These are phyloP conservation scores for Ooceraea biroi DNA, from an alignment of 1,140 invertebrate genomes.

Conservation along the genomic window DNA sequence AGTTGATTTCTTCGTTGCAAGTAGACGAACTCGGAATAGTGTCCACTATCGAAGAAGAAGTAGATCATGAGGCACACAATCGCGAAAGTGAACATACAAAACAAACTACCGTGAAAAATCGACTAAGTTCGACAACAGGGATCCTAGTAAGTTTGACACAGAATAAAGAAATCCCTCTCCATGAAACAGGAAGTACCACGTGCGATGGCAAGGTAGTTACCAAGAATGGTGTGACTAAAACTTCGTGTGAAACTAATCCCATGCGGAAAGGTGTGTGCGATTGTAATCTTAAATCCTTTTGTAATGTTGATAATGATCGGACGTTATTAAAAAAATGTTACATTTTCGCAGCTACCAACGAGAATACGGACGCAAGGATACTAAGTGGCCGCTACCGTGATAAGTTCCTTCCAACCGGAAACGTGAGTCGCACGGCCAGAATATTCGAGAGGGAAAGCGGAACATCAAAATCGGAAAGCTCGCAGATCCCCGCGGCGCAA, in stretches of 20 bases:
- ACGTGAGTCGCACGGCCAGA: constrained; percentile 83
- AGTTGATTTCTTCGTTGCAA: constrained; percentile 64
- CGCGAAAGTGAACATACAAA: constrained; percentile 15
- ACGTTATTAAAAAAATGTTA: neutral
- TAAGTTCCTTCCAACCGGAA: constrained; percentile 81
- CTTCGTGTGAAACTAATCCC: constrained; percentile 70
- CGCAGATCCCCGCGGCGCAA: constrained; percentile 53
- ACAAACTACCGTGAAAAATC: constrained; percentile 9
- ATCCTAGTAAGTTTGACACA: neutral
- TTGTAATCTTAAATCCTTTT: neutral
- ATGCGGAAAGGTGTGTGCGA: constrained; percentile 74
- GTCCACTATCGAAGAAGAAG: constrained; percentile 67
- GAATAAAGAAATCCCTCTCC: neutral
- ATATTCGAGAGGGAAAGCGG: constrained; percentile 81
- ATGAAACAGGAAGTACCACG: constrained; percentile 39
- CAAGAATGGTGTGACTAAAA: constrained; percentile 65
- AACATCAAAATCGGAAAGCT: constrained; percentile 49
- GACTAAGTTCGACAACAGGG: neutral
- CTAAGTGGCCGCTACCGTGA: constrained; percentile 67
- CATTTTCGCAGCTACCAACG: constrained; percentile 67
- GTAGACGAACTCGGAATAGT: constrained; percentile 64
- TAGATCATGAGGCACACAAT: constrained; percentile 41
- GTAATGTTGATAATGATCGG: neutral
- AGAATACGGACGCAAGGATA: constrained; percentile 79
- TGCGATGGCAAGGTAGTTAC: constrained; percentile 50